Evolutionary conservation across 2,888 invertebrate genomes (phyloP).

Genomic region (Macrophya alboannulata): DNA sequence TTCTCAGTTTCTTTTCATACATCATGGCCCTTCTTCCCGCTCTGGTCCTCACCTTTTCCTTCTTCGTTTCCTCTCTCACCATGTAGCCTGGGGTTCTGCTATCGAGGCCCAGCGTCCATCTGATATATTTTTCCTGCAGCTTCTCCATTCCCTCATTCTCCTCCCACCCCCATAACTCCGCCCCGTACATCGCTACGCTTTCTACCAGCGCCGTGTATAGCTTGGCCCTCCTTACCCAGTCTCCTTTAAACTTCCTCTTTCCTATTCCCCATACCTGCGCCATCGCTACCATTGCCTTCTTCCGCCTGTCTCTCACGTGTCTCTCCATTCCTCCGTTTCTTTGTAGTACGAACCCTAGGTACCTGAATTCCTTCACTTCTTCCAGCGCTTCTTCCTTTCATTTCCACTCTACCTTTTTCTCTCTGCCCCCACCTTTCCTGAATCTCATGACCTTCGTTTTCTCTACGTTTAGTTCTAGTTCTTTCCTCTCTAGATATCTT

Average conservation of each 20-base stretch:
- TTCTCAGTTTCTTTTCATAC: not conserved
- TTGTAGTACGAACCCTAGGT: constrained; percentile 50
- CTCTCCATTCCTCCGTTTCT: not conserved
- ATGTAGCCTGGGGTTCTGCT: constrained; percentile 39
- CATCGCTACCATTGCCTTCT: constrained; percentile 55
- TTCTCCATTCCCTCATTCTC: constrained; percentile 36
- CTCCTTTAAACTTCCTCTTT: constrained; percentile 42
- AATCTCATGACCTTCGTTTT: constrained; percentile 58
- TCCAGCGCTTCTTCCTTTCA: constrained; percentile 49
- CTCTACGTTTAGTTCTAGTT: constrained; percentile 38
- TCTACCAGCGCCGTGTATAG: constrained; percentile 46
- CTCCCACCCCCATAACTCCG: constrained; percentile 47
- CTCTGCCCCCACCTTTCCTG: constrained; percentile 44
- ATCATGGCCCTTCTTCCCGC: constrained; percentile 4
- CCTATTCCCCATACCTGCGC: constrained; percentile 48
- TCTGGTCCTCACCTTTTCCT: constrained; percentile 42
- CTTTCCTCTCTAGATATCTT: constrained; percentile 44
- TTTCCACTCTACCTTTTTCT: constrained; percentile 21
- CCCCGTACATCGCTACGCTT: constrained; percentile 46
- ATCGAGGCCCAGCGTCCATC: constrained; percentile 54
- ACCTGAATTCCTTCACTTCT: constrained; percentile 58
- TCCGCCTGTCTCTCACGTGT: constrained; percentile 35
- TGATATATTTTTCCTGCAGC: constrained; percentile 38
- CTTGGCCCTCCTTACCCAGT: constrained; percentile 21
- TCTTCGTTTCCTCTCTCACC: constrained; percentile 45